Percentiles rank a stretch among this genome's conserved stretches.
phyloP scores from a whole-genome alignment of 2,888 invertebrate genomes.

The Leptinotarsa juncta region DNA sequence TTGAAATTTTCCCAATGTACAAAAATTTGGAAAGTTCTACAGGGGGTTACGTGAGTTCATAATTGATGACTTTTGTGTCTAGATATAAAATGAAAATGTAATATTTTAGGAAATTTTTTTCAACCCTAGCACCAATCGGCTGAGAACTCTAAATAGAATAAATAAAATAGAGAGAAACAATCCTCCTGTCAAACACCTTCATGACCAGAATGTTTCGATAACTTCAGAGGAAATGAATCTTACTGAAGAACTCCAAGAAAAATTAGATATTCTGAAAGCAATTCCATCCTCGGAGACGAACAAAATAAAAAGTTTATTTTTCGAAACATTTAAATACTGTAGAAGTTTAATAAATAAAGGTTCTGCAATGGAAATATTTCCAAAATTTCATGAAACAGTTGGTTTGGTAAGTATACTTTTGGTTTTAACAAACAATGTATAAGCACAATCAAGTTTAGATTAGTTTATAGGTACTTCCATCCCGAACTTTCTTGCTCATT shows the following conservation, averaged over 20 bases:
- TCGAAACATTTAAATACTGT: not conserved
- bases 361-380: too few species aligned
- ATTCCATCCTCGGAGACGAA: too few species aligned
- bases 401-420: too few species aligned
- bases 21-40: not conserved
- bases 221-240: too few species aligned
- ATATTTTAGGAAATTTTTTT: conserved; percentile 7
- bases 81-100: too few species aligned
- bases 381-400: too few species aligned
- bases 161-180: not conserved
- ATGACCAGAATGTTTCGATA: not conserved
- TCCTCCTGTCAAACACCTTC: too few species aligned
- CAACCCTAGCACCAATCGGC: conserved; percentile 10
- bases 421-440: not conserved
- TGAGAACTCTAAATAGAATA: conserved; percentile 10
- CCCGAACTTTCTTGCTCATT: too few species aligned
- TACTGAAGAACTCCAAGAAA: not conserved
- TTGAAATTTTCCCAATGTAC: not conserved
- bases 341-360: too few species aligned
- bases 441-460: not conserved
- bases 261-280: not conserved
- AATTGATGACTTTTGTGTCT: not conserved
- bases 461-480: too few species aligned
- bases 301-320: not conserved
- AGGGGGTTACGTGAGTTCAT: not conserved